Evolutionary conservation across 2,888 invertebrate genomes (phyloP).

Genomic region (Oligia latruncula): DNA sequence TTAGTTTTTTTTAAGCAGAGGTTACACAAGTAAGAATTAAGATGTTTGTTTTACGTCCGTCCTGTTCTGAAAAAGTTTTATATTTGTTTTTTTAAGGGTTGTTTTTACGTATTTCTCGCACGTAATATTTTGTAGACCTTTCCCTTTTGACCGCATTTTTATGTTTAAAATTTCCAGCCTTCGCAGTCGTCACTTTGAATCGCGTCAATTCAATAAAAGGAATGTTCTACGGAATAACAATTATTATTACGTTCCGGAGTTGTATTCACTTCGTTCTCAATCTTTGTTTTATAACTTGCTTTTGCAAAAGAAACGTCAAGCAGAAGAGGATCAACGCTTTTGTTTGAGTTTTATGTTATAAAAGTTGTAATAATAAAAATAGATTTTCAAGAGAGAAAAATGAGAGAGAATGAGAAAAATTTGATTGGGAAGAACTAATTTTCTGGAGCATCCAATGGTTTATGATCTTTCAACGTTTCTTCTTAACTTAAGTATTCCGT

Average conservation of each 20-base stretch:
- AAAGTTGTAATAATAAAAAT: constrained; percentile 56
- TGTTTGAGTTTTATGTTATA: constrained; percentile 55
- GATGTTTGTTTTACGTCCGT: constrained; percentile 51
- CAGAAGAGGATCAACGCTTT: constrained; percentile 53
- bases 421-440: constrained; percentile 43
- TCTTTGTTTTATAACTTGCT: constrained; percentile 64
- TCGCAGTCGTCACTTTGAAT: constrained; percentile 57
- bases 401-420: constrained; percentile 40
- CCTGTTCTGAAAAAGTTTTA: constrained; percentile 59
- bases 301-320: constrained; percentile 46
- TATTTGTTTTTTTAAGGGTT: constrained; percentile 55
- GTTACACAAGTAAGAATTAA: constrained; percentile 47
- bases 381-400: constrained; percentile 48
- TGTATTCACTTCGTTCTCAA: constrained; percentile 61
- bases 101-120: constrained; percentile 61
- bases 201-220: constrained; percentile 68
- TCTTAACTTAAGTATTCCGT: constrained; percentile 16
- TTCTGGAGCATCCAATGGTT: constrained; percentile 25
- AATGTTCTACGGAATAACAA: constrained; percentile 66
- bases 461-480: constrained; percentile 29
- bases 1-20: constrained; percentile 48
- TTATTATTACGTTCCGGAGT: constrained; percentile 62
- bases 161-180: constrained; percentile 60
- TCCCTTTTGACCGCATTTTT: constrained; percentile 65
- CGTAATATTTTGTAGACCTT: constrained; percentile 64